phyloP scores from a whole-genome alignment of 2,113 vertebrate genomes.

The Pycnonotus jocosus region DNA sequence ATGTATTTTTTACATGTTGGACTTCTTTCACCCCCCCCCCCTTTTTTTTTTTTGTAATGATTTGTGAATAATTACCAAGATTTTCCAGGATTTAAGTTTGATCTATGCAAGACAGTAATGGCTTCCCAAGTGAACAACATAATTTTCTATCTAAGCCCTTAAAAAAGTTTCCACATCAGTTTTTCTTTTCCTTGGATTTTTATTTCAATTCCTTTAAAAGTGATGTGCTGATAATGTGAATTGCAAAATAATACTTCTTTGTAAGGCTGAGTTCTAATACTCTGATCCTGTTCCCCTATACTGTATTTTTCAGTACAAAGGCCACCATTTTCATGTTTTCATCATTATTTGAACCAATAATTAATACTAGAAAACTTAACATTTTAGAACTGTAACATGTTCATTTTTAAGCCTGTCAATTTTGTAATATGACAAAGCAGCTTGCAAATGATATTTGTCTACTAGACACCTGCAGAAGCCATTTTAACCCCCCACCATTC shows the following conservation, averaged over 20 bases:
- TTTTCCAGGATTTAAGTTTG: neutral
- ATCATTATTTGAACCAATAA: neutral
- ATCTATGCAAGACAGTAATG: neutral
- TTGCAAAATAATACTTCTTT: neutral
- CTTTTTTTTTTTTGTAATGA: neutral
- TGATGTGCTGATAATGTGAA: neutral
- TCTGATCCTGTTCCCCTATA: neutral
- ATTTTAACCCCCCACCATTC: neutral
- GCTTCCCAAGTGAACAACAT: neutral
- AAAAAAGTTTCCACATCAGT: neutral
- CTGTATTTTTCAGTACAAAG: neutral
- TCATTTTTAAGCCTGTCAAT: neutral
- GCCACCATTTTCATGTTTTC: neutral
- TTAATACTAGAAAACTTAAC: neutral
- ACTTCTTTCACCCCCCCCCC: neutral
- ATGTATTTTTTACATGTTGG: neutral
- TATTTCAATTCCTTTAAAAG: neutral
- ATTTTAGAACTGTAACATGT: neutral
- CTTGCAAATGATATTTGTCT: neutral
- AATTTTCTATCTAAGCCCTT: neutral
- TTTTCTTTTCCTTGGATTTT: neutral
- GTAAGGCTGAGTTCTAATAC: neutral
- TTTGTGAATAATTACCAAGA: neutral
- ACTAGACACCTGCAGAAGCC: neutral
- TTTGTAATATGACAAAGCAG: neutral